These are phyloP conservation scores for Nomada hirtipes DNA, from an alignment of 2,888 invertebrate species.

Conservation along the genomic window DNA sequence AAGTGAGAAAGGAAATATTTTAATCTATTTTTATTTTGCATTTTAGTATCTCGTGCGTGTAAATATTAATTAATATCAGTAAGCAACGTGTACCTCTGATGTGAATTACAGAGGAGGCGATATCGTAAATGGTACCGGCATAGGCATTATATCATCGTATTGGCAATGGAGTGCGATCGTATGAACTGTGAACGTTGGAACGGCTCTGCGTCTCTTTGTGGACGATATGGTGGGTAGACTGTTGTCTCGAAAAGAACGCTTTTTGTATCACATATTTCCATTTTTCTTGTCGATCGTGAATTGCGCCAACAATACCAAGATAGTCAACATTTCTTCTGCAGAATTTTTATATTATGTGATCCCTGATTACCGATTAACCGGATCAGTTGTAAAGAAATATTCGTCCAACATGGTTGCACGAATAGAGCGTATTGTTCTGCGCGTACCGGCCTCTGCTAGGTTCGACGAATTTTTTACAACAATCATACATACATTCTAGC, in stretches of 20 bases:
- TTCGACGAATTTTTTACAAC: constrained; percentile 17
- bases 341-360: constrained; percentile 35
- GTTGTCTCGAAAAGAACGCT: constrained; percentile 34
- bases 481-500: constrained; percentile 47
- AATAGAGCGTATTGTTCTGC: neutral
- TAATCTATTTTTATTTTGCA: constrained; percentile 81
- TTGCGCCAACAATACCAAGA: constrained; percentile 31
- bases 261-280: constrained; percentile 33
- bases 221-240: constrained; percentile 39
- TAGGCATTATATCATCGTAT: constrained; percentile 59
- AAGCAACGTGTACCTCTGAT: constrained; percentile 57
- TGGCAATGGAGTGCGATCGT: constrained; percentile 55
- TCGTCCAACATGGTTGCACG: neutral
- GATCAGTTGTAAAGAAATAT: constrained; percentile 34
- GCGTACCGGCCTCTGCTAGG: neutral
- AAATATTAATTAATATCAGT: constrained; percentile 55
- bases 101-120: constrained; percentile 40
- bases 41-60: constrained; percentile 73
- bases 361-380: constrained; percentile 15
- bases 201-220: constrained; percentile 46
- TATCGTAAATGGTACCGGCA: constrained; percentile 52
- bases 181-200: constrained; percentile 48
- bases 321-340: constrained; percentile 32
- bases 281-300: constrained; percentile 46
- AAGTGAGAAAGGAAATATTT: constrained; percentile 74